These are phyloP conservation scores for Scleropages formosus DNA, from an alignment of 2,797 vertebrate species.

Conservation along the genomic window DNA sequence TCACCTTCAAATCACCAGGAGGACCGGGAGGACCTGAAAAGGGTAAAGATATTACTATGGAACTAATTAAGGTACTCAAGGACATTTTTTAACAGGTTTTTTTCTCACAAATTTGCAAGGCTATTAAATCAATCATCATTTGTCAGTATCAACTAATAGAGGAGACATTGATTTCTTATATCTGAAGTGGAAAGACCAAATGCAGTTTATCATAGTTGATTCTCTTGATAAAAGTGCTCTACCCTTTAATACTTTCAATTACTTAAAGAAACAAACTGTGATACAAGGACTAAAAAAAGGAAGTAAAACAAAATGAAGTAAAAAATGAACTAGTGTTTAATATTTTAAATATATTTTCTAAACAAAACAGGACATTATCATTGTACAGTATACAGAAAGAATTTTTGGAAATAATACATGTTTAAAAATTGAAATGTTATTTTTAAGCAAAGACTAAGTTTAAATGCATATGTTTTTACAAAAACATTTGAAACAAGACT, in stretches of 20 bases:
- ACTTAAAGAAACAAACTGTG: neutral
- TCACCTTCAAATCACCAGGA: slow-evolving; percentile 87
- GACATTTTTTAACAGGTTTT: too few species aligned
- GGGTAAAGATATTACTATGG: slow-evolving; percentile 11
- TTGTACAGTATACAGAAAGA: neutral
- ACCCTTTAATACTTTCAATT: too few species aligned
- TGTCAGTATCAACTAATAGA: too few species aligned
- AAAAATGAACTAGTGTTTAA: too few species aligned
- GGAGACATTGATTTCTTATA: too few species aligned
- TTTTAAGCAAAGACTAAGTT: neutral
- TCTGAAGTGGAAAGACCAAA: too few species aligned
- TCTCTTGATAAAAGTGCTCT: too few species aligned
- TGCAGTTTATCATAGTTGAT: too few species aligned
- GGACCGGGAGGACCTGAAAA: slow-evolving; percentile 89
- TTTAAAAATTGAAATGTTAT: neutral
- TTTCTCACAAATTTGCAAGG: neutral
- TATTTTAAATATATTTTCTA: too few species aligned
- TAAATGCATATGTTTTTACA: slow-evolving; percentile 27
- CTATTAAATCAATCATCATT: neutral
- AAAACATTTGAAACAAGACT: slow-evolving; percentile 3
- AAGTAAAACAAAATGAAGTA: too few species aligned
- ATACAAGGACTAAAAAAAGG: neutral
- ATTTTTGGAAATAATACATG: neutral
- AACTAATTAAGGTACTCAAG: slow-evolving; percentile 20
- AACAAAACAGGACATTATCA: too few species aligned